Evolutionary conservation across 35 echinoderm and acorn worm species (phyloP), one percentile per base, ranked within the genome.

Genomic region (Eucidaris tribuloides): DNA sequence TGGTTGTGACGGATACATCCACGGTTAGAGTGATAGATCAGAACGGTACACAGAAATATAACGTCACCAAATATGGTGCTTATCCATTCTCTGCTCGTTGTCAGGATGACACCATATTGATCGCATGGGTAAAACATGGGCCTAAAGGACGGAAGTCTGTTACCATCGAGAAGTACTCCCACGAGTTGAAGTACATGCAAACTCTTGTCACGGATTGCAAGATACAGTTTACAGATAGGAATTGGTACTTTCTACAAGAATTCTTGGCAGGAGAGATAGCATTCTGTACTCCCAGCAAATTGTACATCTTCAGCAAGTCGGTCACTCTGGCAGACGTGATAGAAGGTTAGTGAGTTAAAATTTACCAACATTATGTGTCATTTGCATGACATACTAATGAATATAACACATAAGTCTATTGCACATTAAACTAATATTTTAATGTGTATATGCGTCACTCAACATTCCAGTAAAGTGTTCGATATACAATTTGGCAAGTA

Each of bases 251-350:
- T 25, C 68, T 74, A 3, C 68, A 40, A 7, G 68, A 74, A 36
- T 74, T 74, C 41, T 43, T 23, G 68, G 24, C 68, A 38, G 68
- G 68, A 22, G 68, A 74, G 37, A 33, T 74, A 24, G 68, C 37
- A 27, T 44, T 74, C 23, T 74, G 68, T 20, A 43, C 68, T 24
- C 68, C 68, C 24, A 40, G 44, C 34, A 31, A 74, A 5, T 22
- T 74, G 14, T 43, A 74, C 68, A 74, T 41, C 34, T 74, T 74
- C 41, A 38, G 37, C 24, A 74, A 74, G 68, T 42, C 68, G 35
- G 14, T 24, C 37, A n/a, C n/a, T n/a, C n/a, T n/a, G n/a, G n/a
- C n/a, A n/a, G n/a, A n/a, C n/a, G n/a, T n/a, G n/a, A n/a, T n/a
- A n/a, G n/a, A n/a, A n/a, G n/a, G n/a, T n/a, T n/a, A n/a, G n/a